Percentiles rank a stretch among this genome's conserved stretches.
Conservation (phyloP, 2,797 vertebrate species). For the Staurois parvus region DNA sequence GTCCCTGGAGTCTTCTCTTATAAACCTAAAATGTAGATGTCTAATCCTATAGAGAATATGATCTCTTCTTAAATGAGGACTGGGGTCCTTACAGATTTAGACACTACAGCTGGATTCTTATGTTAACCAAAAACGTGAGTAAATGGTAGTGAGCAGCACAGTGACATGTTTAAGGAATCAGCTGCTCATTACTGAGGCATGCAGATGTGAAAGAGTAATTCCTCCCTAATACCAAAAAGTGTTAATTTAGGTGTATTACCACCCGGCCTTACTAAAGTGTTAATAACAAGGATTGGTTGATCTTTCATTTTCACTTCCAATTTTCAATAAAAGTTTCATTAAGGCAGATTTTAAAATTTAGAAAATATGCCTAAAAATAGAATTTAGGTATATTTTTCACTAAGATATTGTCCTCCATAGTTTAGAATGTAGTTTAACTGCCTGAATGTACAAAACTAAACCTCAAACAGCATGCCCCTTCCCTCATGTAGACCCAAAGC, state of each 20-base stretch:
- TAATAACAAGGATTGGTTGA: background rate
- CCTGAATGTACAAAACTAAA: too few relatives aligned
- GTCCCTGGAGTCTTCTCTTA: constrained; percentile 29
- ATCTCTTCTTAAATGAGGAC: constrained; percentile 30
- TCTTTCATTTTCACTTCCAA: too few relatives aligned
- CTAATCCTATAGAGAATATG: constrained; percentile 37
- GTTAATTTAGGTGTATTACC: constrained; percentile 3
- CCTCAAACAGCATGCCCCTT: too few relatives aligned
- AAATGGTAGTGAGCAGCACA: background rate
- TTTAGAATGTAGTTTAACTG: too few relatives aligned
- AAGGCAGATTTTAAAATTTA: too few relatives aligned
- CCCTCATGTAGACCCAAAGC: too few relatives aligned
- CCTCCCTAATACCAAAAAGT: background rate
- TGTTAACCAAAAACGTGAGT: background rate
- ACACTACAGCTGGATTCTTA: constrained; percentile 11
- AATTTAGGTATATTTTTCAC: too few relatives aligned
- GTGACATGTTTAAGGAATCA: constrained; percentile 17
- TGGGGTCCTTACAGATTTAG: constrained; percentile 22
- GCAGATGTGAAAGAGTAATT: constrained; percentile 8
- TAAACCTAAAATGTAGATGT: constrained; percentile 42
- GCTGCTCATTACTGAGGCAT: constrained; percentile 14
- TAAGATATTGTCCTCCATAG: too few relatives aligned
- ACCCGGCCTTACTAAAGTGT: background rate
- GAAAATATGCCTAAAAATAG: too few relatives aligned
- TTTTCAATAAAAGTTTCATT: too few relatives aligned